Conservation (phyloP, 2,113 vertebrate genomes). For the Nipponia nippon region DNA sequence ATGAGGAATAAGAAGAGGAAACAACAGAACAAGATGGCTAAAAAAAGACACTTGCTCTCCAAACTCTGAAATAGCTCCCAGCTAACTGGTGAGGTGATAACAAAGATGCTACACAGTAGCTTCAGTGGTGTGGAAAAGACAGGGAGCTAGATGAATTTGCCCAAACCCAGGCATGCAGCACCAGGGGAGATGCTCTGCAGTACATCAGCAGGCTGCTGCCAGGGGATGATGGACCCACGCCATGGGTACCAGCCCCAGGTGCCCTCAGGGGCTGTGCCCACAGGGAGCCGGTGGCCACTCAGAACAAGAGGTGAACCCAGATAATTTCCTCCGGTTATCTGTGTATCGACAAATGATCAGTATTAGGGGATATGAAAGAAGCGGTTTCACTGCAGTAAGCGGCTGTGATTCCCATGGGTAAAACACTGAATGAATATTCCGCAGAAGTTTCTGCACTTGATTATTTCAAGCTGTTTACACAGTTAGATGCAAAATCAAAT, state of each 20-base stretch:
- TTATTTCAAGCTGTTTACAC: not conserved
- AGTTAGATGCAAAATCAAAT: not conserved
- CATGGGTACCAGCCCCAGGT: not conserved
- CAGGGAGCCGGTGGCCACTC: fast-evolving
- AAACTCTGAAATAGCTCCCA: not conserved
- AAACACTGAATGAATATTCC: not conserved
- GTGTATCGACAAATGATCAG: not conserved
- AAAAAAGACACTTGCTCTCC: not conserved
- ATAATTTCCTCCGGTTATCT: not conserved
- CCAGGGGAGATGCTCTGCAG: not conserved
- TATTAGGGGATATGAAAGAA: not conserved
- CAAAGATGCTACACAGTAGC: not conserved
- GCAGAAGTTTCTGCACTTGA: not conserved
- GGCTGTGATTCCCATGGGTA: not conserved
- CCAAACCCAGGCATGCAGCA: not conserved
- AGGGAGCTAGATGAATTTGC: not conserved
- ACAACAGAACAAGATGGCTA: not conserved
- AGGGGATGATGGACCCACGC: fast-evolving
- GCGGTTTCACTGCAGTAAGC: not conserved
- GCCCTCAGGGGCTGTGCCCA: not conserved
- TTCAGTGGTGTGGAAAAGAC: not conserved
- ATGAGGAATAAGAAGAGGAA: not conserved
- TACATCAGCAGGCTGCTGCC: not conserved
- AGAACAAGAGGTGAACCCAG: not conserved
- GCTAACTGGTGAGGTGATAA: not conserved